Conservation (phyloP, 1,140 invertebrate species). For the Yoshiicerus persimilis region DNA sequence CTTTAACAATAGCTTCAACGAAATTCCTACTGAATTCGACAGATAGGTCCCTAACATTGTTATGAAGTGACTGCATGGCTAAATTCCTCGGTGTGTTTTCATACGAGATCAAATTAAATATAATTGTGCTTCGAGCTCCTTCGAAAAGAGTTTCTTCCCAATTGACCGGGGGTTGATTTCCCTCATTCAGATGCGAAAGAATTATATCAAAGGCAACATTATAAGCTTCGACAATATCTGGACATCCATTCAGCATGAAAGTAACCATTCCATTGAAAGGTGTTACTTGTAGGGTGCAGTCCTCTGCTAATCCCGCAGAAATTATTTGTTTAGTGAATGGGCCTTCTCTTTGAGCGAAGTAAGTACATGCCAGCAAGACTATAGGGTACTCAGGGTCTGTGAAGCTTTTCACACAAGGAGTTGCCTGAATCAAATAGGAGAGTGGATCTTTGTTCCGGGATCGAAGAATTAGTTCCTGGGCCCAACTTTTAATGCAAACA, state of each 20-base stretch:
- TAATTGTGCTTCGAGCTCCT: not conserved
- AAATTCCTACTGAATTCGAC: not conserved
- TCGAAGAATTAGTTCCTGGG: not conserved
- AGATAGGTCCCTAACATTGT: not conserved
- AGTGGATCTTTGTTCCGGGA: not conserved
- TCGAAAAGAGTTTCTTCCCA: not conserved
- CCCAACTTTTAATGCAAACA: not conserved
- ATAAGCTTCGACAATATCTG: not conserved
- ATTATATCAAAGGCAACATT: not conserved
- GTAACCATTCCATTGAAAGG: not conserved
- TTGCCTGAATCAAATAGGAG: not conserved
- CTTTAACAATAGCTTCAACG: not conserved
- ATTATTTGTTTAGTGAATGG: not conserved
- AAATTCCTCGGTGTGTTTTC: not conserved
- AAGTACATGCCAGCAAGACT: not conserved
- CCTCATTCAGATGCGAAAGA: not conserved
- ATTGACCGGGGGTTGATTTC: not conserved
- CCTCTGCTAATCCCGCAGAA: not conserved
- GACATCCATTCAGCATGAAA: not conserved
- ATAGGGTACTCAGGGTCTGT: not conserved
- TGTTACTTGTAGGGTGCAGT: not conserved
- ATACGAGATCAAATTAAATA: not conserved
- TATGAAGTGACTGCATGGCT: not conserved
- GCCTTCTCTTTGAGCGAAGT: not conserved
- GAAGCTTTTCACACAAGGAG: not conserved